Evolutionary conservation across 2,797 vertebrate genomes (phyloP).

Genomic region (Cyprinodon diabolis): DNA sequence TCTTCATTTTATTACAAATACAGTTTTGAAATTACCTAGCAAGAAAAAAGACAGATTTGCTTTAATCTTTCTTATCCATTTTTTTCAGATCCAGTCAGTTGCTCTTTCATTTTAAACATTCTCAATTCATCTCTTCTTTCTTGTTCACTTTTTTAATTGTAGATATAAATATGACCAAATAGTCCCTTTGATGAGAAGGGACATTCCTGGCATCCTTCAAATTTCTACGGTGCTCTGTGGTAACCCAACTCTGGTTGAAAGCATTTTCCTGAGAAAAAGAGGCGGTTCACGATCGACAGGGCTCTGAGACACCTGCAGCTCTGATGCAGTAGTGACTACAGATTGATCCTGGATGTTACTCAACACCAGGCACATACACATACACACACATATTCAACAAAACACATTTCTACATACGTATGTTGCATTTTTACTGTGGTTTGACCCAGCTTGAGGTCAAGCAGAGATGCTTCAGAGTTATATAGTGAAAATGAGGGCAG

Average conservation of each 20-base stretch:
- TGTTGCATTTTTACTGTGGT: conserved; percentile 16
- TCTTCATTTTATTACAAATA: neutral
- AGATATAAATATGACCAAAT: conserved; percentile 71
- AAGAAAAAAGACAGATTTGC: neutral
- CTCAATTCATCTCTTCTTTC: conserved; percentile 35
- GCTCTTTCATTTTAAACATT: conserved; percentile 24
- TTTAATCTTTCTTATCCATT: conserved; percentile 13
- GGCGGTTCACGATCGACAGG: conserved; percentile 41
- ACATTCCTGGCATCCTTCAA: conserved; percentile 77
- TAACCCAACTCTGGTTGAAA: conserved; percentile 80
- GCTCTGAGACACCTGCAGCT: conserved; percentile 77
- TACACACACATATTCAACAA: conserved; percentile 5
- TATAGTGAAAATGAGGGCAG: conserved; percentile 63
- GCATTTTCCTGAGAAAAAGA: conserved; percentile 76
- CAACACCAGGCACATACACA: conserved; percentile 40
- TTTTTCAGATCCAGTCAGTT: conserved; percentile 24
- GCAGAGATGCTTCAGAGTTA: conserved; percentile 54
- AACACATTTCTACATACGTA: conserved; percentile 19
- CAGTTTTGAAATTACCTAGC: neutral
- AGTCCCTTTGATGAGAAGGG: conserved; percentile 71
- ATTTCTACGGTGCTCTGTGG: conserved; percentile 71
- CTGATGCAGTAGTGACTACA: conserved; percentile 62
- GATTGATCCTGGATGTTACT: conserved; percentile 69
- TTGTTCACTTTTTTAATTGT: conserved; percentile 72
- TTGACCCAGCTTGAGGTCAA: conserved; percentile 15